Percentiles rank a stretch among this genome's conserved stretches.
These are phyloP conservation scores for Lottia scabra DNA, from an alignment of 2,888 invertebrate genomes.

Conservation along the genomic window DNA sequence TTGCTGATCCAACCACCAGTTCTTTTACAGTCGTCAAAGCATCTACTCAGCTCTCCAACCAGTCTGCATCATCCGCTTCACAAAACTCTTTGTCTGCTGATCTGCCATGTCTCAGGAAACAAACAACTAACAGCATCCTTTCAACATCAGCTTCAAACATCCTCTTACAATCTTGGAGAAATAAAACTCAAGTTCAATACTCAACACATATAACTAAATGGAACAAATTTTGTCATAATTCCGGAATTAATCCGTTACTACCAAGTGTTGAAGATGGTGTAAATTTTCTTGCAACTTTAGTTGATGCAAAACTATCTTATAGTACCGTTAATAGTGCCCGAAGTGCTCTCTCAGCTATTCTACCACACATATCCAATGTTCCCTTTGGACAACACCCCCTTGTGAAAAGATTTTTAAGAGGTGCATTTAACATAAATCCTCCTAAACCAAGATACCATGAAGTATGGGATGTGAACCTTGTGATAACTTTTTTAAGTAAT, in stretches of 20 bases:
- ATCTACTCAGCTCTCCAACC: not conserved
- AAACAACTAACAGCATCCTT: too few relatives aligned
- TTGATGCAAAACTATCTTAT: conserved; percentile 8
- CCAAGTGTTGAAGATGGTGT: not conserved
- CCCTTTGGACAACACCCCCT: conserved; percentile 15
- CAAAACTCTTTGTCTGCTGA: too few relatives aligned
- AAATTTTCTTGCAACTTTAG: not conserved
- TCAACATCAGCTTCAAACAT: too few relatives aligned
- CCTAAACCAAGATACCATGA: too few relatives aligned
- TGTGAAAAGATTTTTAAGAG: conserved; percentile 11
- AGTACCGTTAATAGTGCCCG: conserved; percentile 27
- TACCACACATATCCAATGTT: conserved; percentile 11
- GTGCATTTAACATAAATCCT: conserved; percentile 8
- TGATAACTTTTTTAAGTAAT: too few relatives aligned
- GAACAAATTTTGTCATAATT: conserved; percentile 13
- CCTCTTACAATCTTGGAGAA: conserved; percentile 18
- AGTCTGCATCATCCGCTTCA: not conserved
- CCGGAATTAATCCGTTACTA: not conserved
- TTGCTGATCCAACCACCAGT: not conserved
- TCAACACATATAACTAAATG: conserved; percentile 22
- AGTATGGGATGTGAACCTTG: conserved; percentile 8
- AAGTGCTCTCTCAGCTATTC: too few relatives aligned
- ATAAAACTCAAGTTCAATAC: conserved; percentile 26
- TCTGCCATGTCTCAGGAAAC: too few relatives aligned
- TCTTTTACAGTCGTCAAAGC: not conserved